Base-by-base conservation (phyloP, 2,113 vertebrate species). In the Ochotona curzoniae region DNA sequence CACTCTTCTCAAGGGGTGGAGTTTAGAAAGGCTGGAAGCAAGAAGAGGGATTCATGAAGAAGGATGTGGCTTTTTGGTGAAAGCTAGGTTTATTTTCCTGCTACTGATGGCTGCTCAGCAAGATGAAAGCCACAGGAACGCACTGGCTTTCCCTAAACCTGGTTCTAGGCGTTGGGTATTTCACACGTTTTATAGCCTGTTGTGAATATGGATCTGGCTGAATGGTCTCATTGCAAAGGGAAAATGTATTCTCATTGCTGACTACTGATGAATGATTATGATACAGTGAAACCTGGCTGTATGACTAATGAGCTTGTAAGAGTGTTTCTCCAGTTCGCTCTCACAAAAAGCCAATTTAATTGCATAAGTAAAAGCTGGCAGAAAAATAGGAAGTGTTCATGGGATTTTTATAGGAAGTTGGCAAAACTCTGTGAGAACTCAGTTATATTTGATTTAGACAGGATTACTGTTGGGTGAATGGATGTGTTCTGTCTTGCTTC, bases 221-320 rank as follows among this genome's bases (percentile, higher is more conserved):
- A 66, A 75, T 63, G 32, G 84, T 81, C 49, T 93, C 66, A 71
- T 69, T 30, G 26, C 35, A 69, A 13, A 69, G 80, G 84, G 81
- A 81, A 93, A 89, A 57, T 82, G 8, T 25, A 25, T 70, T 91
- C 91, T 85, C 81, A 30, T 79, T 85, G 83, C 38, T 14, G 47
- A 80, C 61, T 89, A 44, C 79, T 38, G 83, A 88, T 83, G 91
- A 92, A 81, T 88, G 70, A 89, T 94, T 86, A 49, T 66, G 73
- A 83, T 84, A 91, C 85, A 96, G 96, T 89, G 87, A 93, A 73
- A 78, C 86, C 83, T 91, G 83, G 61, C 91, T 93, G 49, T 63
- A 54, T 87, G 87, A 96, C 80, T 93, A 83, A 94, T 80, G 64
- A 86, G 84, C 94, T 95, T 95, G 87, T 96, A 90, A 96, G 96